These are phyloP conservation scores for Cheirogaleus medius DNA, from an alignment of 2,113 vertebrate species.

Conservation along the genomic window DNA sequence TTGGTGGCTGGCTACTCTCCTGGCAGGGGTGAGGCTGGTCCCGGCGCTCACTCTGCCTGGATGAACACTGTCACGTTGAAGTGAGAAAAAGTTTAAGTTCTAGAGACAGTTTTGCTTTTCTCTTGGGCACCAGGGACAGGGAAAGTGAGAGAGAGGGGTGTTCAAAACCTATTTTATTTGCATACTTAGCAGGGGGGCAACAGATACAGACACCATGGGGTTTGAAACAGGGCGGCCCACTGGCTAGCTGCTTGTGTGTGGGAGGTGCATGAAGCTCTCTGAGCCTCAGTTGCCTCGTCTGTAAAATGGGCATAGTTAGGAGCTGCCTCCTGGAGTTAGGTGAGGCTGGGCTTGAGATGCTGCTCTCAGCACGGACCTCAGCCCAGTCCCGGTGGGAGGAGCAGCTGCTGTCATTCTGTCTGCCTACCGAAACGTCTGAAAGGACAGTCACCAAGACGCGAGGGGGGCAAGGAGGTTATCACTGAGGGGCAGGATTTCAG, in stretches of 20 bases:
- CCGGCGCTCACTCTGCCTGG: background rate
- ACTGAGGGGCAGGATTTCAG: background rate
- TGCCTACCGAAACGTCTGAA: background rate
- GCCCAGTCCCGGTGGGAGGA: fast-evolving
- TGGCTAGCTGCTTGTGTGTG: background rate
- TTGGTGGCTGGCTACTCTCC: background rate
- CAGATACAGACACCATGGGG: background rate
- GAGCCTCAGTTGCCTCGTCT: background rate
- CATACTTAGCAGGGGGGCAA: background rate
- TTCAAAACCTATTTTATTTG: background rate
- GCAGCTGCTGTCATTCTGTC: background rate
- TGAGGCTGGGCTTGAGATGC: background rate
- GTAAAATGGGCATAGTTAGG: background rate
- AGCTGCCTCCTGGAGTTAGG: background rate
- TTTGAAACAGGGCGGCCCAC: background rate
- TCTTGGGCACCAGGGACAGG: background rate
- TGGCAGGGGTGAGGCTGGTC: background rate
- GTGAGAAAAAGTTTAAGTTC: too few species aligned
- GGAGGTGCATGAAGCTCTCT: background rate
- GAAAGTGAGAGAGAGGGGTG: background rate
- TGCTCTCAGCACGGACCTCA: background rate
- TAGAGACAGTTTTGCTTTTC: background rate
- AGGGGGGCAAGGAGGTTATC: background rate
- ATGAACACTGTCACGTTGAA: fast-evolving
- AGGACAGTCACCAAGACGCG: background rate